Evolutionary conservation across 53 echinoderm and acorn worm genomes (phyloP), one percentile per base, ranked within the genome.

Genomic region (Pentamera pediparva): DNA sequence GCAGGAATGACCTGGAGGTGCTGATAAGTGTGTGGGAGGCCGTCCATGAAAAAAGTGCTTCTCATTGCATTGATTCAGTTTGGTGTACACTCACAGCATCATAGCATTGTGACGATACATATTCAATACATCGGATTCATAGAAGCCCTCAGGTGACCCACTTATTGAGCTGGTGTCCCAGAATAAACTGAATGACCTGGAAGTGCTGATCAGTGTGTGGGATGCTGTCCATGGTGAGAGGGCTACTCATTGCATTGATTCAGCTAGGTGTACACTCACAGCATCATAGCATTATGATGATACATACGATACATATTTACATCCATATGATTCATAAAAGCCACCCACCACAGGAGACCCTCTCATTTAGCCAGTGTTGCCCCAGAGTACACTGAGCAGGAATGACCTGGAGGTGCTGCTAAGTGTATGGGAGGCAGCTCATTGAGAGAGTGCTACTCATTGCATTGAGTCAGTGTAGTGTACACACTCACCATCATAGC

Each of bases 161-260:
- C n/a, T n/a, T n/a, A n/a, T n/a, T n/a, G n/a, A n/a, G n/a, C n/a
- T n/a, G n/a, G n/a, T n/a, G n/a, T n/a, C n/a, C n/a, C n/a, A n/a
- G n/a, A n/a, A n/a, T n/a, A n/a, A n/a, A n/a, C n/a, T n/a, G n/a
- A n/a, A n/a, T 53, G 92, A 92, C 51, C 50, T 65, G 33, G 81
- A 92, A 79, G 21, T 88, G n/a, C 19, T 92, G 81, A 78, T 88
- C 37, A 88, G 82, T 9, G 62, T 92, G 22, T 92, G 92, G 92
- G 82, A 92, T 43, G 85, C 76, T 2, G 85, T 82, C 19, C 88
- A 92, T 53, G 88, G 82, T 15, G 65, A 59, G 21, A 55, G 53
- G 19, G 80, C 87, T 2, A 72, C 76, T 38, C 87, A 92, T 73
- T 77, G 79, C 37, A 79, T 84, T 6, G 87, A 87, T 52, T 54